Base-by-base conservation (phyloP, 2,797 vertebrate species). In the Molothrus aeneus region DNA sequence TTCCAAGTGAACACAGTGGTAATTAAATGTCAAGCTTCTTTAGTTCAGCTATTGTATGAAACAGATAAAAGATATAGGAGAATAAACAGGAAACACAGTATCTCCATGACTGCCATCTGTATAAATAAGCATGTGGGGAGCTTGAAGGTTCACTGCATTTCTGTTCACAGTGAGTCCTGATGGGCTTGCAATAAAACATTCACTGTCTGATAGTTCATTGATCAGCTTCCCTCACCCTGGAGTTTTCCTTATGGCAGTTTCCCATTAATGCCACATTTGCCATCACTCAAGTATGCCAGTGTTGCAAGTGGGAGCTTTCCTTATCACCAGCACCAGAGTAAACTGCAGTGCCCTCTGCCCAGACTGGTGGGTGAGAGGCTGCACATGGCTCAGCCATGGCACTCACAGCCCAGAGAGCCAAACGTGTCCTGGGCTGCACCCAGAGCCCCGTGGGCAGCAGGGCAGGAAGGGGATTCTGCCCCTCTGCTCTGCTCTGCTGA, bases 21-120 rank as follows among this genome's bases (percentile, higher is more conserved):
- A 94, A 93, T 88, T 95, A 74, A 83, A 90, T 94, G 56, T 89
- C 81, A 80, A 3, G 21, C 59, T 93, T 94, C 87, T 89, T 95
- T 90, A 94, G 64, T 50, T 96, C 64, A 87, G 42, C 42, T 69
- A 53, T 63, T 43, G 12, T 92, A 85, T 68, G 61, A 92, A 88
- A 88, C 43, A 61, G 50, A 12, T 48, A 86, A 68, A 51, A 90
- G 64, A 85, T 56, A 78, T 0, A 88, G 45, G n/a, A 79, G 31
- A 89, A 83, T 1, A 86, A 83, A 59, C 22, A 92, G 51, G 66
- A 83, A 84, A 59, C 31, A 64, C 1, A 50, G 2, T 19, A 34
- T 61, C 28, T 34, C 79, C 48, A 32, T 61, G 75, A 32, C 61
- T 89, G 32, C 53, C 72, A 83, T 64, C 82, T 89, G 51, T 64